Conservation (phyloP, 2,797 vertebrate species). For the Coregonus ussuriensis region DNA sequence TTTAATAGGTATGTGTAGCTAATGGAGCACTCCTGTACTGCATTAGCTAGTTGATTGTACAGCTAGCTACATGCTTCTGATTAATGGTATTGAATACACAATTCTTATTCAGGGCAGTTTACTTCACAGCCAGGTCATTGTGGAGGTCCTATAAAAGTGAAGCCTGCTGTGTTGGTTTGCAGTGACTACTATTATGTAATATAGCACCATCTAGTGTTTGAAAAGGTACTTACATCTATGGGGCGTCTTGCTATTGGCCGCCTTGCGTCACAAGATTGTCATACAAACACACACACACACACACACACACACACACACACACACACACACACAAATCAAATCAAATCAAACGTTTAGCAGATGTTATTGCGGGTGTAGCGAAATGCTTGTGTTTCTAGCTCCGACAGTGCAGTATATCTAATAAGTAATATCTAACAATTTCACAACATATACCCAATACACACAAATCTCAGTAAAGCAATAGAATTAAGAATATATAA, state of each 20-base stretch:
- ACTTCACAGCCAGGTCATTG: background rate
- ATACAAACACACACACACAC: conserved; percentile 1
- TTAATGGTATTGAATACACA: background rate
- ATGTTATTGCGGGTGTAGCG: no score
- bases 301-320: conserved; percentile 9
- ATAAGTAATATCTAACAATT: no score
- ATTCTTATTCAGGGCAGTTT: background rate
- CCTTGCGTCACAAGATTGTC: background rate
- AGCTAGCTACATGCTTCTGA: background rate
- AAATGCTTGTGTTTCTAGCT: no score
- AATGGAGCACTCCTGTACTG: background rate
- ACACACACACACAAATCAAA: background rate
- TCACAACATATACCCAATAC: no score
- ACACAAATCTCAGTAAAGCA: no score
- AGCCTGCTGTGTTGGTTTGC: background rate
- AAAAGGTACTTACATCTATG: background rate
- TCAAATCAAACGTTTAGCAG: no score
- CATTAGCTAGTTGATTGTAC: background rate
- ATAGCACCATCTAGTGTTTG: background rate
- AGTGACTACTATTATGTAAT: background rate
- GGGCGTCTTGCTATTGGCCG: background rate
- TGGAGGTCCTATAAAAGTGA: background rate
- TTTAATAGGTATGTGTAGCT: background rate
- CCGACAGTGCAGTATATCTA: no score
- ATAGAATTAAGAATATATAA: no score